These are phyloP conservation scores for Synanthedon myopaeformis DNA, from an alignment of 2,888 invertebrate genomes.

Conservation along the genomic window DNA sequence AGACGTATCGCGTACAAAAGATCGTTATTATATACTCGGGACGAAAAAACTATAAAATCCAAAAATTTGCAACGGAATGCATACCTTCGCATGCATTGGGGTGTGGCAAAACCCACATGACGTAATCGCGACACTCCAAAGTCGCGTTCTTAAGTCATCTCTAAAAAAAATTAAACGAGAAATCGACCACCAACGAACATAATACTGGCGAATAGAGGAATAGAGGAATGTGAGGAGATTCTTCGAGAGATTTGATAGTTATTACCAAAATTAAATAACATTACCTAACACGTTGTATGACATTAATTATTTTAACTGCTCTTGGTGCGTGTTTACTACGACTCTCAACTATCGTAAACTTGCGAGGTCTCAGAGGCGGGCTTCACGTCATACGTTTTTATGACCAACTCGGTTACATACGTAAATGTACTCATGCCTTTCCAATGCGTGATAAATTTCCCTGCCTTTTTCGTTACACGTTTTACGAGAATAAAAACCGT, in stretches of 20 bases:
- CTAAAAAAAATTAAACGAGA: too few species aligned
- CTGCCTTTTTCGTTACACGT: background rate
- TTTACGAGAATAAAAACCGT: background rate
- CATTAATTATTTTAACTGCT: background rate
- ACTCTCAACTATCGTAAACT: background rate
- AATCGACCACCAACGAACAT: background rate
- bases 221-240: too few species aligned
- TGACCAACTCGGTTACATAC: background rate
- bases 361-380: background rate
- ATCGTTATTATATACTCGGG: too few species aligned
- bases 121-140: too few species aligned
- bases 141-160: too few species aligned
- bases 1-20: too few species aligned
- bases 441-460: background rate
- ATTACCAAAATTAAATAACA: background rate
- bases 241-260: background rate
- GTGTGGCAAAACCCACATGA: too few species aligned
- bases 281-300: background rate
- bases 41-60: too few species aligned
- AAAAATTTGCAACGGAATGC: too few species aligned
- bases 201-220: too few species aligned
- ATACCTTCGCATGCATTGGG: too few species aligned
- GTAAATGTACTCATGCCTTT: background rate
- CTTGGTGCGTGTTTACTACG: background rate
- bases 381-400: background rate